phyloP scores from a whole-genome alignment of 1,140 invertebrate genomes.

The Trichonephila clavata region DNA sequence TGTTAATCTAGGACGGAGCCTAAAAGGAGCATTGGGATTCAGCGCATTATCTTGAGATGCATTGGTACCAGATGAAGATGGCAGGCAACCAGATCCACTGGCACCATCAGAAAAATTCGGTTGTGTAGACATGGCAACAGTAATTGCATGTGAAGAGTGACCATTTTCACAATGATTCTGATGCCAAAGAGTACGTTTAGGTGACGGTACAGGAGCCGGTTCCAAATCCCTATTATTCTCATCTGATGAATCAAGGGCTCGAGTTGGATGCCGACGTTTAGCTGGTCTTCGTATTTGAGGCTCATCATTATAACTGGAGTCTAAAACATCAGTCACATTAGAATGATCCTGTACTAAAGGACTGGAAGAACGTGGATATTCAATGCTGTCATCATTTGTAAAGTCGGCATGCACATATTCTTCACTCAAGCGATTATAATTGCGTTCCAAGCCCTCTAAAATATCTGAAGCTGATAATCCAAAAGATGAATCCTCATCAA shows the following conservation, averaged over 20 bases:
- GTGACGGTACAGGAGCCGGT: not conserved
- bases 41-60: not conserved
- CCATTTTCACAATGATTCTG: not conserved
- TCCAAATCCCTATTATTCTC: not conserved
- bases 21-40: not conserved
- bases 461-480: not conserved
- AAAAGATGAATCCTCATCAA: not conserved
- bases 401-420: not conserved
- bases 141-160: not conserved
- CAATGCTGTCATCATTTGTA: slow-evolving; percentile 3
- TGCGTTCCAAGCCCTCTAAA: not conserved
- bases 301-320: not conserved
- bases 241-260: slow-evolving; percentile 8
- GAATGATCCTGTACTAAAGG: not conserved
- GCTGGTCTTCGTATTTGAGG: slow-evolving; percentile 1
- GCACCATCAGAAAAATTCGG: too few species aligned
- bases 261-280: not conserved
- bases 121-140: not conserved
- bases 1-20: too few species aligned
- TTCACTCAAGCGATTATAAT: not conserved
- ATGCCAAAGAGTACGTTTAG: slow-evolving; percentile 13
- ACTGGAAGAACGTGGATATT: not conserved
- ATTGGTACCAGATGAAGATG: not conserved
- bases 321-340: not conserved
- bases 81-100: not conserved